phyloP scores from a whole-genome alignment of 2,797 vertebrate species.

The Gobionotothen gibberifrons region DNA sequence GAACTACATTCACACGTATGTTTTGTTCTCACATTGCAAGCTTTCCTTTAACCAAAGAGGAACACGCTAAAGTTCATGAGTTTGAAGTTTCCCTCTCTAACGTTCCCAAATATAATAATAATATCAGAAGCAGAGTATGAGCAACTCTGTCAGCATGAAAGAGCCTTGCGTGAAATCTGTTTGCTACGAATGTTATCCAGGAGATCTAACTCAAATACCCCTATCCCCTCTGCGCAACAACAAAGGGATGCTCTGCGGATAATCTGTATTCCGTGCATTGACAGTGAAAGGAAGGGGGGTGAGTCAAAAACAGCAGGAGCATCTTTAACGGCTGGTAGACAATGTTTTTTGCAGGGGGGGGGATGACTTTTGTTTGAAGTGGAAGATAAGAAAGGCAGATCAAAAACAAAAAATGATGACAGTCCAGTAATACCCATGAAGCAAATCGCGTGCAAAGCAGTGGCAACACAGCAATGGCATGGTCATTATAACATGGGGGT shows the following conservation, averaged over 20 bases:
- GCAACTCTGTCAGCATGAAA: constrained; percentile 71
- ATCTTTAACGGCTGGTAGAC: constrained; percentile 64
- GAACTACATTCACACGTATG: constrained; percentile 4
- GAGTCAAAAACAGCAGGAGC: constrained; percentile 57
- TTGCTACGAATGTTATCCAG: constrained; percentile 77
- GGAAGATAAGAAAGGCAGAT: constrained; percentile 70
- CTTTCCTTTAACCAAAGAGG: background rate
- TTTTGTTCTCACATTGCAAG: constrained; percentile 17
- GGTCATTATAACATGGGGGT: constrained; percentile 37
- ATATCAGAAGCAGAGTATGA: constrained; percentile 57
- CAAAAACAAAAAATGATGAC: constrained; percentile 48
- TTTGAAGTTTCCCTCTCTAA: constrained; percentile 43
- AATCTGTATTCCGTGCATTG: constrained; percentile 82
- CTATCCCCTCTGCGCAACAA: constrained; percentile 77
- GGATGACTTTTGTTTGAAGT: constrained; percentile 77
- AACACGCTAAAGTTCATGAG: constrained; percentile 4
- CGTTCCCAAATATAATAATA: constrained; percentile 49
- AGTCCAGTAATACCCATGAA: constrained; percentile 53
- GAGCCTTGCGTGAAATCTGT: constrained; percentile 72
- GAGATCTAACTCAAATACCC: constrained; percentile 85
- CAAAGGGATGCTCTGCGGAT: constrained; percentile 79
- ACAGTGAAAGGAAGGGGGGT: constrained; percentile 61
- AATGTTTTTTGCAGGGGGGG: constrained; percentile 57
- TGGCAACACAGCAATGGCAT: constrained; percentile 47
- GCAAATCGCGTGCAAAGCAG: constrained; percentile 72